A percentile compares a stretch with the other conserved stretches of the same genome.
Evolutionary conservation across 2,797 vertebrate genomes (phyloP).

Genomic region (Eupleurogrammus muticus): DNA sequence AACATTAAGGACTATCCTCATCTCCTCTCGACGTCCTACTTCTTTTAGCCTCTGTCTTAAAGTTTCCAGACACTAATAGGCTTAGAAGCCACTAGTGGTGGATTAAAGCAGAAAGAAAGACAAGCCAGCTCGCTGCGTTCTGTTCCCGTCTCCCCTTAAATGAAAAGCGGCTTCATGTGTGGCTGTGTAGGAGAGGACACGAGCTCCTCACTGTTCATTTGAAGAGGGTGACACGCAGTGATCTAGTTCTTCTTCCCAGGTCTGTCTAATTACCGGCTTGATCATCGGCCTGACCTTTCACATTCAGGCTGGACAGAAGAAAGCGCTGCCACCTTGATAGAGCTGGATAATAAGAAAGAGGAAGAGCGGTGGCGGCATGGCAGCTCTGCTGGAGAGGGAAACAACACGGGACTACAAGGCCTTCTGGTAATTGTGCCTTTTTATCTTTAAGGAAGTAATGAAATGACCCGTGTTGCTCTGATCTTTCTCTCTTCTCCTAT

Average conservation of each 20-base stretch:
- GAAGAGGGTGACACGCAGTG: conserved; percentile 72
- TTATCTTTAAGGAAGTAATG: conserved; percentile 71
- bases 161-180: conserved; percentile 76
- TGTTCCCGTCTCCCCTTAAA: conserved; percentile 64
- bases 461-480: conserved; percentile 46
- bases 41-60: conserved; percentile 64
- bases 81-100: conserved; percentile 64
- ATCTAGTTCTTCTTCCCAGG: conserved; percentile 73
- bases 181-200: conserved; percentile 39
- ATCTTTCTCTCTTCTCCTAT: not conserved
- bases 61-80: conserved; percentile 69
- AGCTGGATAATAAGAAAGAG: conserved; percentile 77
- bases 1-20: conserved; percentile 39
- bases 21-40: conserved; percentile 44
- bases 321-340: conserved; percentile 75
- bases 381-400: conserved; percentile 32
- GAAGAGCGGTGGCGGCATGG: not conserved
- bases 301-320: conserved; percentile 77
- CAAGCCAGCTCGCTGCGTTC: conserved; percentile 43
- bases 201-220: conserved; percentile 66
- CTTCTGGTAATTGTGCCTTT: conserved; percentile 77
- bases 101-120: conserved; percentile 64
- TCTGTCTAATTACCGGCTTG: conserved; percentile 86
- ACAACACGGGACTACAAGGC: conserved; percentile 24
- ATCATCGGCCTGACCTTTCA: conserved; percentile 85